Base-by-base conservation (phyloP, 2,888 invertebrate genomes). In the Atrina japonica region DNA sequence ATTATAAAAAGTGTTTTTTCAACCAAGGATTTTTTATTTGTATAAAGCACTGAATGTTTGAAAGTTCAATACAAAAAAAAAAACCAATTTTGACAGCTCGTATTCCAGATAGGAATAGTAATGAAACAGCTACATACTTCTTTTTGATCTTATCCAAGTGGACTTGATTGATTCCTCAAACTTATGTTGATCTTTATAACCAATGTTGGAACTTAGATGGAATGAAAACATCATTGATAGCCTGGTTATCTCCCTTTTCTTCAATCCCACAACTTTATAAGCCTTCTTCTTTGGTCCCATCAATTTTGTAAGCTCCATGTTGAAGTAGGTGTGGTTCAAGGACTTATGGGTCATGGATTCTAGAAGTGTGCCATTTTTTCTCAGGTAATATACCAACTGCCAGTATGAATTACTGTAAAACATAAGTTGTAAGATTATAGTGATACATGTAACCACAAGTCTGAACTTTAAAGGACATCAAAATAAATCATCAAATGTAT, bases 311-410 rank as follows among this genome's bases (percentile, higher is more conserved):
- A 73, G 50, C 30, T 25, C 27, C n/a, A 41, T 30, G 18, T 67
- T 70, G 1, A 75, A 56, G 21, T 63, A 49, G 2, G 60, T 40
- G 23, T 76, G 56, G 47, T 80, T 66, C 50, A 80, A 16, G 6
- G 64, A 18, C 21, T 23, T 18, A 21, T 76, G 76, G 25, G 77
- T 77, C 77, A 80, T 74, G 2, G 77, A 75, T 58, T 78, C 73
- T 21, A 82, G 69, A 11, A 70, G 45, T 40, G 43, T 61, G 18
- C 55, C 53, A 56, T 76, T 77, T 61, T 71, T 77, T 23, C 69
- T 56, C 66, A 82, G 27, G 65, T 78, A 73, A 61, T 82, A 82
- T 7, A 65, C 73, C 7, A 80, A 23, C 61, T 77, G 63, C 82
- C 82, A 82, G 60, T 76, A 80, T 9, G 76, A 56, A 16, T 75